These are phyloP conservation scores for Bombus ignitus DNA, from an alignment of 1,140 invertebrate species.

Conservation along the genomic window DNA sequence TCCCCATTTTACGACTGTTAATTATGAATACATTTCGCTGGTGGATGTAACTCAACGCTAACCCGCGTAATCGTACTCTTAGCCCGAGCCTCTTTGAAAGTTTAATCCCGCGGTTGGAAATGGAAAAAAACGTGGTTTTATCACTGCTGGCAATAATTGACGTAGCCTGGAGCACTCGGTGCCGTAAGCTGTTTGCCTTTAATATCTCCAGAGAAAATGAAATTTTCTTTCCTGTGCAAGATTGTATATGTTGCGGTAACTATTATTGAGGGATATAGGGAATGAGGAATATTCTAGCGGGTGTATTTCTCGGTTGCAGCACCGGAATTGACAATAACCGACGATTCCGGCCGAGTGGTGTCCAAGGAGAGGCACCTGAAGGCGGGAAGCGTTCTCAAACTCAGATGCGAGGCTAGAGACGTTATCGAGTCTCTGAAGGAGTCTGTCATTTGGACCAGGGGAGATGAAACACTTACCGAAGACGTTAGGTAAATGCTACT, in stretches of 20 bases:
- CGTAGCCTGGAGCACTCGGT: background rate
- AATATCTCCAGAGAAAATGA: background rate
- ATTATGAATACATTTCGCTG: slow-evolving; percentile 41
- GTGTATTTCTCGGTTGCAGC: slow-evolving; percentile 72
- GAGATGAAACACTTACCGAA: slow-evolving; percentile 78
- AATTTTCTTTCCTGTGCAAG: background rate
- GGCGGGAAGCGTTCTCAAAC: slow-evolving; percentile 82
- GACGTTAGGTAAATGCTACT: slow-evolving; percentile 78
- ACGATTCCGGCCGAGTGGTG: slow-evolving; percentile 82
- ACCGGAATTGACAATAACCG: slow-evolving; percentile 83
- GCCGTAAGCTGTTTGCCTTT: background rate
- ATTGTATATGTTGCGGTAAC: background rate
- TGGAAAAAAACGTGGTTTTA: slow-evolving; percentile 2
- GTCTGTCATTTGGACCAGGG: slow-evolving; percentile 81
- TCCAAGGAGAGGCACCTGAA: slow-evolving; percentile 82
- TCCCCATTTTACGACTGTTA: slow-evolving; percentile 30
- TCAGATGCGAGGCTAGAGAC: slow-evolving; percentile 82
- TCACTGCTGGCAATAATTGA: slow-evolving; percentile 5
- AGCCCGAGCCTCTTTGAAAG: background rate
- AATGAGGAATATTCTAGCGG: background rate
- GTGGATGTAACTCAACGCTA: slow-evolving; percentile 19
- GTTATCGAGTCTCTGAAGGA: slow-evolving; percentile 79
- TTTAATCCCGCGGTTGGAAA: background rate
- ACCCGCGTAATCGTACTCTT: slow-evolving; percentile 17
- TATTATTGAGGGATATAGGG: background rate